Base-by-base conservation (phyloP, 2,888 invertebrate species). In the Caenorhabditis drosophilae region DNA sequence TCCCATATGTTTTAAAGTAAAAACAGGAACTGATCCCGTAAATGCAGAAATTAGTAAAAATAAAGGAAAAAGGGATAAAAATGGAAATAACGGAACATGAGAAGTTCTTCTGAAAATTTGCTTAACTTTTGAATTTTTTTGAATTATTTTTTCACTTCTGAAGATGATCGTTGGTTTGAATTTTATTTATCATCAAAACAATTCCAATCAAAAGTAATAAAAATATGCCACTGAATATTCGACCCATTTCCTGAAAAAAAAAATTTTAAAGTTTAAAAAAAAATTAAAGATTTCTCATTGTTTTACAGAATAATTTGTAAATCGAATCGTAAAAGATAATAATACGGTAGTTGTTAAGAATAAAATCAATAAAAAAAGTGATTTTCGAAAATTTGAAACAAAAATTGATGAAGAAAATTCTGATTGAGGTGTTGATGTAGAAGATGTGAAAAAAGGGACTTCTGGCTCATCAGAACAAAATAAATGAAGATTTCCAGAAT, bases 161-260 rank as follows among this genome's bases (percentile, higher is more conserved):
- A 26, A 64, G 27, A 48, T 58, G 59, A 46, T 64, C 64, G 36
- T 64, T 64, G 4, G 64, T 58, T 25, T 58, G 64, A 25, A 64
- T 42, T 11, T 56, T 36, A 27, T 48, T 50, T 15, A 59, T 59
- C 20, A 38, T 52, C 31, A 64, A 49, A 1, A 36, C 26, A 38
- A 57, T 41, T 3, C 44, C 12, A 9, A 51, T 15, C 20, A 56
- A 26, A 15, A 38, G 9, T 7, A 40, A 23, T 1, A 53, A 31
- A 20, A 56, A 56, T 11, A 47, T 41, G 6, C 26, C 41, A 18
- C 55, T 51, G 15, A 55, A 18, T n/a, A n/a, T n/a, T n/a, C n/a
- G n/a, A n/a, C n/a, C n/a, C n/a, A n/a, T n/a, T n/a, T n/a, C n/a
- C n/a, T n/a, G n/a, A n/a, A n/a, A n/a, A n/a, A n/a, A n/a, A n/a